phyloP scores from a whole-genome alignment of 2,888 invertebrate species.

The Hydrotaea cyrtoneurina region DNA sequence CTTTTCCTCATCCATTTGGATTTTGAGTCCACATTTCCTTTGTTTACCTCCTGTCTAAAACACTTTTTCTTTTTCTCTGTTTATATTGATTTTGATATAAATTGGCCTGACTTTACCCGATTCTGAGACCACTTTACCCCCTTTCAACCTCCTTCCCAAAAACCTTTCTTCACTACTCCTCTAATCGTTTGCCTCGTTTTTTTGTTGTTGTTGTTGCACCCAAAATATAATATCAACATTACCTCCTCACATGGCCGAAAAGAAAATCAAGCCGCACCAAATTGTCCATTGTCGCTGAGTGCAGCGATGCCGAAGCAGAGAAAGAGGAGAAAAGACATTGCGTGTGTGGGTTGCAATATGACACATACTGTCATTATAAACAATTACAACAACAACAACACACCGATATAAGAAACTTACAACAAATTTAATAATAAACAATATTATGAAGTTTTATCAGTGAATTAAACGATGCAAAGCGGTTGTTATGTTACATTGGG shows the following conservation, averaged over 20 bases:
- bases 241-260: conserved; percentile 6
- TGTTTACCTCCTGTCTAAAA: no score
- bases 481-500: conserved; percentile 28
- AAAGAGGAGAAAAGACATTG: conserved; percentile 37
- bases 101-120: no score
- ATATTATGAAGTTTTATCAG: conserved; percentile 48
- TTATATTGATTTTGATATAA: no score
- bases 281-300: conserved; percentile 48
- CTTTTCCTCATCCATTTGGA: no score
- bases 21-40: no score
- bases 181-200: background rate
- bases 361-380: conserved; percentile 78
- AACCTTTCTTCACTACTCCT: background rate
- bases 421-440: conserved; percentile 33
- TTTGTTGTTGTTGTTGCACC: background rate
- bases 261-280: conserved; percentile 42
- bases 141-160: background rate
- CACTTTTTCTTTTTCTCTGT: no score
- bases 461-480: conserved; percentile 56
- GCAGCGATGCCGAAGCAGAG: background rate
- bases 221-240: conserved; percentile 15
- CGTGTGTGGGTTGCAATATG: conserved; percentile 78
- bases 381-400: conserved; percentile 69
- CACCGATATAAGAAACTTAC: conserved; percentile 47
- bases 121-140: no score